Base-by-base conservation (phyloP, 2,113 vertebrate genomes). In the Anguilla rostrata region DNA sequence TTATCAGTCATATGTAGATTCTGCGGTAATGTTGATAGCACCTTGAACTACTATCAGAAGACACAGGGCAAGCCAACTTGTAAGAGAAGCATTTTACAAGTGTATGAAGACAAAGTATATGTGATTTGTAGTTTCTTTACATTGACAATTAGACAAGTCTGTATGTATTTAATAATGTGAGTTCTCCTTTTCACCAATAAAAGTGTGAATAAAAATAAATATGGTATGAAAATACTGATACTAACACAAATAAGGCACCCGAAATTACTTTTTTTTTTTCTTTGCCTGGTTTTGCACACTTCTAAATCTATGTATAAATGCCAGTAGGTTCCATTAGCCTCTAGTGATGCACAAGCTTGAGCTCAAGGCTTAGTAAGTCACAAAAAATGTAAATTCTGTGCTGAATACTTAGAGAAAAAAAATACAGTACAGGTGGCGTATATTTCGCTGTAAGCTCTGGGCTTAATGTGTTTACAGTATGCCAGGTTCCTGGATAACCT, bases 391-490 rank as follows among this genome's bases (percentile, higher is more conserved):
- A 82, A n/a, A 82, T 3, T n/a, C 41, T 82, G 81, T 12, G 22
- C 81, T 82, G 53, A 82, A 29, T 82, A 20, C 81, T 49, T 22
- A 0, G 41, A 39, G 29, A n/a, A 53, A 49, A 82, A 82, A 29
- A 14, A 34, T 34, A 34, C 34, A 34, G 34, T n/a, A 82, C 40
- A 49, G 80, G 80, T 46, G 40, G 29, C 14, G 40, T 40, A 40
- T 41, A 20, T 49, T 82, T 82, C 43, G 2, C 81, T 53, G 41
- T 53, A 56, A 82, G 81, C 40, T 49, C 81, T 14, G 18, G 26
- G 46, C 40, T 82, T 82, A 82, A 82, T 82, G 81, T 82, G 9
- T 82, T 82, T 82, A 82, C 26, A 82, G 41, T 81, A 82, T 29
- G 41, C 46, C 81, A 11, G n/a, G 81, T 56, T 82, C 41, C 41